Base-by-base conservation (phyloP, 2,888 invertebrate species). In the Caenorhabditis sp. region DNA sequence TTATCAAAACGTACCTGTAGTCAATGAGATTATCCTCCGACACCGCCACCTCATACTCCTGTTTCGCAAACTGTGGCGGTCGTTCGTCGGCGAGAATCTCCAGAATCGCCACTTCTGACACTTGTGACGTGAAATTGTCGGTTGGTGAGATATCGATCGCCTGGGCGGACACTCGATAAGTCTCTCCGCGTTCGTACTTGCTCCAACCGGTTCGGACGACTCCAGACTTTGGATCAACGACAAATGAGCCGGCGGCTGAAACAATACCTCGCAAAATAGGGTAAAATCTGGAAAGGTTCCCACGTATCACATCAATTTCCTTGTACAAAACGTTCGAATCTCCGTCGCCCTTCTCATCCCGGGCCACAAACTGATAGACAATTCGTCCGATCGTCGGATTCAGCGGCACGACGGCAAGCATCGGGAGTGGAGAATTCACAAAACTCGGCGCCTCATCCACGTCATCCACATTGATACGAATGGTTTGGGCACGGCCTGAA, bases 1-100 rank as follows among this genome's bases (percentile, higher is more conserved):
- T 32, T n/a, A 39, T 9, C 7, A 53, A 26, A 50, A 46, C 43
- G 24, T 13, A 86, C 86, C 86, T 95, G 81, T 95, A 95, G 79
- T 95, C 95, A 85, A 95, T 93, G 41, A 95, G 95, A 90, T 95
- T 95, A 75, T 96, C 96, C 91, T 99, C 98, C 1, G 95, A 95
- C 82, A 98, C 96, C 89, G 95, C 95, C 0, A 96, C 95, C 89
- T 94, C 94, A 90, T 98, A 99, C 85, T 94, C 94, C 6, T 94
- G 94, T 92, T 96, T 93, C 90, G 95, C 96, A 91, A 99, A 98
- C 91, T 99, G 98, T 0, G 99, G 99, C 0, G 96, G 95, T 35
- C 97, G 92, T 89, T 96, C 95, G 70, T 97, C 98, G 9, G 85
- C 82, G 8, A 81, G 58, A 17, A 87, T 76, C 62, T 89, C 89